A percentile compares a stretch with the other conserved stretches of the same genome.
phyloP scores from a whole-genome alignment of 2,797 vertebrate genomes.

The Poeciliopsis gracilis region DNA sequence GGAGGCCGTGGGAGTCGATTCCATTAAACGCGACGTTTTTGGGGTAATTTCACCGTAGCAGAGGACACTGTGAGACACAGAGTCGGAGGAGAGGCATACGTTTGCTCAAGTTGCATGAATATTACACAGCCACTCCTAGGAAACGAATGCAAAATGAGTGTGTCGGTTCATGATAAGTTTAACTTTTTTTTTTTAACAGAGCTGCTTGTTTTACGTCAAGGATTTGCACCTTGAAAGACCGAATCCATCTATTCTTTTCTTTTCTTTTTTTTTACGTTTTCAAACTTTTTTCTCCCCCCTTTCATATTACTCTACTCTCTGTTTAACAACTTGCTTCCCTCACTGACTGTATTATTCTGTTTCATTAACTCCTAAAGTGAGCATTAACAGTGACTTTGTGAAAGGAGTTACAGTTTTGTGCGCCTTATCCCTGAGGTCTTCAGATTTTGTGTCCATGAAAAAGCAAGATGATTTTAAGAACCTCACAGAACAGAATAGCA shows the following conservation, averaged over 20 bases:
- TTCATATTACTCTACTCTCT: not conserved
- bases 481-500: not conserved
- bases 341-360: not conserved
- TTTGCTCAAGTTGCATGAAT: conserved; percentile 58
- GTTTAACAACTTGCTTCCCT: not conserved
- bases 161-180: conserved; percentile 64
- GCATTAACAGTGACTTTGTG: not conserved
- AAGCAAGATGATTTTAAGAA: not conserved
- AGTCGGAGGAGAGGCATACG: conserved; percentile 17
- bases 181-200: conserved; percentile 21
- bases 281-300: not conserved
- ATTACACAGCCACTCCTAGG: conserved; percentile 59
- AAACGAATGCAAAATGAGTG: conserved; percentile 54
- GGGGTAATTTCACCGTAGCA: conserved; percentile 70
- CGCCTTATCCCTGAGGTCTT: not conserved
- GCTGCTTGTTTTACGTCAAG: conserved; percentile 39
- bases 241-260: conserved; percentile 20
- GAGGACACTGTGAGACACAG: conserved; percentile 66
- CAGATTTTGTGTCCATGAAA: not conserved
- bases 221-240: conserved; percentile 59
- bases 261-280: not conserved
- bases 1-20: conserved; percentile 68
- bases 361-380: conserved; percentile 3
- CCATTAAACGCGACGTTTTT: conserved; percentile 65
- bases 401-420: not conserved